Conservation (phyloP, 2,113 vertebrate species). For the Buteo buteo region DNA sequence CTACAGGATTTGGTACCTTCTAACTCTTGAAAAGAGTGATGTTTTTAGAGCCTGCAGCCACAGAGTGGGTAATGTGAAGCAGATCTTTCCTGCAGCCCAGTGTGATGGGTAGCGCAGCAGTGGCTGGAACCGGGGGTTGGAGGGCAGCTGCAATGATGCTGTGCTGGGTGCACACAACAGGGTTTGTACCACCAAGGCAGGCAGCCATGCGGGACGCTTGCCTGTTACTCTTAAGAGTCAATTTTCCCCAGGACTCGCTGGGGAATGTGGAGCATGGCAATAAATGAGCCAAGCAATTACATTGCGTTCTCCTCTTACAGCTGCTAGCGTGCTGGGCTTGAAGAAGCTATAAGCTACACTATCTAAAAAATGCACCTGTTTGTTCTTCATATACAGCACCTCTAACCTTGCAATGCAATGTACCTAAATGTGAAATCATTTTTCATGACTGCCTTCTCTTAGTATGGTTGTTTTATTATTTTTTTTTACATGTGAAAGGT, state of each 20-base stretch:
- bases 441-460: not conserved
- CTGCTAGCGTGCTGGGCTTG: not conserved
- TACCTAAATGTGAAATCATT: not conserved
- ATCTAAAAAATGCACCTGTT: not conserved
- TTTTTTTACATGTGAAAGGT: not conserved
- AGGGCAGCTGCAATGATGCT: not conserved
- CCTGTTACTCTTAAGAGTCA: not conserved
- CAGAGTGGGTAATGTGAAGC: accelerated
- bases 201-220: too few species aligned
- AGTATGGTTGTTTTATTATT: accelerated
- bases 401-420: not conserved
- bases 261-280: not conserved
- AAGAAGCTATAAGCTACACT: not conserved
- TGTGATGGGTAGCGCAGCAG: not conserved
- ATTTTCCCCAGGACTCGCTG: not conserved
- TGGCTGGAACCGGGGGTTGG: accelerated
- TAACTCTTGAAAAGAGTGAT: not conserved
- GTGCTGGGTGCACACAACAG: too few species aligned
- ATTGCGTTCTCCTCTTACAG: not conserved
- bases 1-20: not conserved
- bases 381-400: not conserved
- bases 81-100: too few species aligned
- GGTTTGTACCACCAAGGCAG: too few species aligned
- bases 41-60: not conserved
- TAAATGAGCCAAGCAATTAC: not conserved